Percentiles rank a stretch among this genome's conserved stretches.
phyloP scores from a whole-genome alignment of 2,888 invertebrate species.

The Tachystola acroxantha region DNA sequence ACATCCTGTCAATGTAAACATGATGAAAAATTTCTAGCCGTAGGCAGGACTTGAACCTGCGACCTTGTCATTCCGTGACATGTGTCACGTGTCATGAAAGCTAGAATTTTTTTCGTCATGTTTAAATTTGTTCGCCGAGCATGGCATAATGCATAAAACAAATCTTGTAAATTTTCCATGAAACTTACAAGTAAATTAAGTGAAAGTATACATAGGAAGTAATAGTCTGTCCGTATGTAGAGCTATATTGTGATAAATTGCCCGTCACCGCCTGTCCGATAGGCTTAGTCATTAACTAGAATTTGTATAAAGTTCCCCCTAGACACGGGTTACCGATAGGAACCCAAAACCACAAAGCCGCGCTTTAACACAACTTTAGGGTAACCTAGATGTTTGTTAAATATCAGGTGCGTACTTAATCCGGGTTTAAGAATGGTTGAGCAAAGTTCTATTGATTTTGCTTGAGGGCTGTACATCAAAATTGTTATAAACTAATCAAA shows the following conservation, averaged over 20 bases:
- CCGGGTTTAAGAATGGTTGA: conserved; percentile 31
- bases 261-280: conserved; percentile 28
- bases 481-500: conserved; percentile 1
- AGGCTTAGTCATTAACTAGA: conserved; percentile 49
- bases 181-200: too few relatives aligned
- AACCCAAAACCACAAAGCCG: conserved; percentile 29
- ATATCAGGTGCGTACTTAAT: conserved; percentile 32
- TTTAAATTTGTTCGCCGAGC: too few relatives aligned
- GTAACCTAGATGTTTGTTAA: conserved; percentile 46
- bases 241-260: conserved; percentile 54
- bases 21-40: too few relatives aligned
- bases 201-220: too few relatives aligned
- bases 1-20: too few relatives aligned
- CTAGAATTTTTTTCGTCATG: too few relatives aligned
- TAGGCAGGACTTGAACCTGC: too few relatives aligned
- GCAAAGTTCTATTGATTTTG: background rate
- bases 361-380: conserved; percentile 51
- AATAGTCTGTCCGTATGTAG: conserved; percentile 29
- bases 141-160: too few relatives aligned
- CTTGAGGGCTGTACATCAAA: conserved; percentile 3
- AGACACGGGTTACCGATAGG: conserved; percentile 38
- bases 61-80: too few relatives aligned
- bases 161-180: too few relatives aligned
- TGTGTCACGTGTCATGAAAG: too few relatives aligned
- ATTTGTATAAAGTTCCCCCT: conserved; percentile 50